These are phyloP conservation scores for Belgica antarctica DNA, from an alignment of 2,888 invertebrate species.

Conservation along the genomic window DNA sequence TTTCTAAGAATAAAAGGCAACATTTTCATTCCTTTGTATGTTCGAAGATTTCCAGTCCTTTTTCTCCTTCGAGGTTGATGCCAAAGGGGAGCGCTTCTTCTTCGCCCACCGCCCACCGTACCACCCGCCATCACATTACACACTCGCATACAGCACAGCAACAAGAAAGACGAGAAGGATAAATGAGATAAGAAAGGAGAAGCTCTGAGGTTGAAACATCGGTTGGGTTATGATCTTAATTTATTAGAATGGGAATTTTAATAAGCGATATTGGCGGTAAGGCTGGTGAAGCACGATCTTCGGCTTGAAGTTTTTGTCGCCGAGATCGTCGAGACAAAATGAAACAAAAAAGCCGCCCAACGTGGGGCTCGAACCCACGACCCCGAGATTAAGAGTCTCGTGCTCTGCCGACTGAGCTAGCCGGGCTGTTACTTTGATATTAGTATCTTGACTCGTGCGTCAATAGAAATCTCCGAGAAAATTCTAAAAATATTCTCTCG, in stretches of 20 bases:
- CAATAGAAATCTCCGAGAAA: no score
- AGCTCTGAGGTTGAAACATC: constrained; percentile 6
- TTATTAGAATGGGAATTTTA: not conserved
- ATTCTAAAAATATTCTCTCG: no score
- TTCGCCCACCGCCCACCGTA: not conserved
- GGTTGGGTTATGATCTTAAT: constrained; percentile 6
- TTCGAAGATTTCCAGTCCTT: constrained; percentile 19
- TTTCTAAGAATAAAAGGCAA: constrained; percentile 38
- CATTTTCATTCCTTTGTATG: not conserved
- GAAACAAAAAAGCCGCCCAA: constrained; percentile 59
- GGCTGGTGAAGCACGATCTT: no score
- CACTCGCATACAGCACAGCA: not conserved
- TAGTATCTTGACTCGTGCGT: no score
- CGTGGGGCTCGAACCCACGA: constrained; percentile 65
- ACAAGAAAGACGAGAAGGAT: constrained; percentile 13
- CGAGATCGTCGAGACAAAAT: no score
- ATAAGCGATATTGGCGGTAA: not conserved
- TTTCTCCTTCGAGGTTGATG: not conserved
- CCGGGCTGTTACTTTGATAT: no score
- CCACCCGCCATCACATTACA: constrained; percentile 3
- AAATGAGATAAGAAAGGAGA: not conserved
- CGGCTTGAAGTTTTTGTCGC: no score
- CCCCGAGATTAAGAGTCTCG: constrained; percentile 67
- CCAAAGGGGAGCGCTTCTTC: not conserved
- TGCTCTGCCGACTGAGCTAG: constrained; percentile 63